phyloP scores from a whole-genome alignment of 2,113 vertebrate species.

The Embiotoca jacksoni region DNA sequence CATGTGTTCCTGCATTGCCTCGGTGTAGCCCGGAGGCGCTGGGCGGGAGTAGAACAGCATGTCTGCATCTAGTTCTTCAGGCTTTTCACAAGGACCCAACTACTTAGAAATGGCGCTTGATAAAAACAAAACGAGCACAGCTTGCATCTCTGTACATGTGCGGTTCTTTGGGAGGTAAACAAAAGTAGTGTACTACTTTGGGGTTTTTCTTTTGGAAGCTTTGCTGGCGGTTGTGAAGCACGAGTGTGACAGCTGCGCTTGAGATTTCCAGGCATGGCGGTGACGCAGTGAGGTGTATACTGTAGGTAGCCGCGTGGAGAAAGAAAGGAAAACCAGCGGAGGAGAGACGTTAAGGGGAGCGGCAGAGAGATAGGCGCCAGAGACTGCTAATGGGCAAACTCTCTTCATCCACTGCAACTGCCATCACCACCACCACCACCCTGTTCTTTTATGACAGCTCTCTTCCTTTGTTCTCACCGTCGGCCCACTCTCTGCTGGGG shows the following conservation, averaged over 20 bases:
- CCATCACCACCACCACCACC: slow-evolving; percentile 79
- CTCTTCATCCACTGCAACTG: slow-evolving; percentile 87
- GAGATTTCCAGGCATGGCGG: slow-evolving; percentile 77
- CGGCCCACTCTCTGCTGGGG: slow-evolving; percentile 91
- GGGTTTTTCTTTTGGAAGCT: slow-evolving; percentile 50
- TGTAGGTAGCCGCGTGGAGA: slow-evolving; percentile 76
- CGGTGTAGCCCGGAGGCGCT: slow-evolving; percentile 36
- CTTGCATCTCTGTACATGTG: slow-evolving; percentile 55
- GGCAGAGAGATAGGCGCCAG: slow-evolving; percentile 70
- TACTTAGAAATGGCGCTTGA: slow-evolving; percentile 36
- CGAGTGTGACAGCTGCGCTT: slow-evolving; percentile 54
- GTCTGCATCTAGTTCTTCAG: slow-evolving; percentile 32
- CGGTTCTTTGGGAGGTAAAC: slow-evolving; percentile 44
- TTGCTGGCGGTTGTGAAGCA: slow-evolving; percentile 53
- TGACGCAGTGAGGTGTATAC: slow-evolving; percentile 79
- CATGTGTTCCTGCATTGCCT: slow-evolving; percentile 54
- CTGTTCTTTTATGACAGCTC: slow-evolving; percentile 90
- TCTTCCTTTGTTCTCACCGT: slow-evolving; percentile 91
- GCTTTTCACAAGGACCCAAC: slow-evolving; percentile 52
- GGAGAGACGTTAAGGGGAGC: slow-evolving; percentile 61
- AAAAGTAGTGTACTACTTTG: slow-evolving; percentile 57
- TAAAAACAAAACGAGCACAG: slow-evolving; percentile 61
- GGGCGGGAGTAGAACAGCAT: slow-evolving; percentile 38
- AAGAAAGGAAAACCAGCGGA: slow-evolving; percentile 70
- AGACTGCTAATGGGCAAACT: slow-evolving; percentile 90